Evolutionary conservation across 2,888 invertebrate species (phyloP), one percentile per base, ranked within the genome.

Genomic region (Leptothorax acervorum): DNA sequence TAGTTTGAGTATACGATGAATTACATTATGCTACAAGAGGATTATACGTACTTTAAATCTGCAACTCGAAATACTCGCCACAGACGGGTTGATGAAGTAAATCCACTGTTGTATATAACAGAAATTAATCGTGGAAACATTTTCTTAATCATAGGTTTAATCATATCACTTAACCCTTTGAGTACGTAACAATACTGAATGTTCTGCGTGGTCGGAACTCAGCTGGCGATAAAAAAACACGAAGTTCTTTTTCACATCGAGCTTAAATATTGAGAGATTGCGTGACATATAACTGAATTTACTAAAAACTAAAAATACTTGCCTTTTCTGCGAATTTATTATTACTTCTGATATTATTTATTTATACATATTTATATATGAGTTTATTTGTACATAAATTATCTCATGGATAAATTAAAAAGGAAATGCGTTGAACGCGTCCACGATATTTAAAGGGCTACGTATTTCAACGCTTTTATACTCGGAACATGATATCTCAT

Each of bases 1-100:
- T 62, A 62, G 60, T 81, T 63, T 51, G 74, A 62, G 39, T 45
- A 57, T 45, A 73, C 45, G 15, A 81, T 79, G n/a, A 79, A 73
- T 76, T 74, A 35, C 11, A 39, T 51, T 68, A 15, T 28, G 12
- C 9, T 78, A 42, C 63, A 48, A 78, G 55, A 68, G 42, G 3
- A 39, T 66, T 39, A 31, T 78, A 78, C n/a, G 42, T 78, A 71
- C 15, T 53, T 76, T 45, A 39, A 39, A 79, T 35, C n/a, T 48
- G 42, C 28, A 78, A 68, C 11, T 78, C 53, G 3, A 65, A 79
- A 79, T 79, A 79, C 73, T 79, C 39, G 48, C 51, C 3, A 6
- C 18, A 48, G 45, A 74, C 2, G 45, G 35, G 12, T 35, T 42
- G 35, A 62, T 8, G 31, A 71, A 48, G 5, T 11, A 55, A 68